A percentile compares a stretch with the other conserved stretches of the same genome.
Evolutionary conservation across 2,797 vertebrate genomes (phyloP).

Genomic region (Corythornis leucogaster): DNA sequence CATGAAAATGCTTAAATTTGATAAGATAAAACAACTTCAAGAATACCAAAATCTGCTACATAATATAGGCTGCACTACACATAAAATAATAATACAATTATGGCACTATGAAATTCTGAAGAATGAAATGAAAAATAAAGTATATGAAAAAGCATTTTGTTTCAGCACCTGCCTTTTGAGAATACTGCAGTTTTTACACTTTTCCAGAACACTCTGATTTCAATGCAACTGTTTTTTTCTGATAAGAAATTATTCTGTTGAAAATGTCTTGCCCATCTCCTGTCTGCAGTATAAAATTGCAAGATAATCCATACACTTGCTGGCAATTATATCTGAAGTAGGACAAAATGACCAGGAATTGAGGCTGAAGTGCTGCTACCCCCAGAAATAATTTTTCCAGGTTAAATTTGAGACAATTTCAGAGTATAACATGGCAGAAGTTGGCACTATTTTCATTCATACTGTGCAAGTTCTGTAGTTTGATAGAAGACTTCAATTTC

Average conservation of each 20-base stretch:
- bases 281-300: background rate
- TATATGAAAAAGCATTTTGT: background rate
- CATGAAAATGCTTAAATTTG: background rate
- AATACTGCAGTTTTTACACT: background rate
- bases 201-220: background rate
- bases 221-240: slow-evolving; percentile 27
- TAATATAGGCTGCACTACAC: background rate
- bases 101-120: background rate
- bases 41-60: background rate
- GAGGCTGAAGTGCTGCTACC: slow-evolving; percentile 29
- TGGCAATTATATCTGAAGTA: slow-evolving; percentile 33
- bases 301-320: slow-evolving; percentile 17
- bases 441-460: slow-evolving; percentile 38
- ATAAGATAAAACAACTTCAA: background rate
- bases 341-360: slow-evolving; percentile 12
- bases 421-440: slow-evolving; percentile 26
- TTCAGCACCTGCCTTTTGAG: background rate
- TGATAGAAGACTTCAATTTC: slow-evolving; percentile 65
- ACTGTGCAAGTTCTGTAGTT: slow-evolving; percentile 13
- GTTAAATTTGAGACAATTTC: slow-evolving; percentile 34
- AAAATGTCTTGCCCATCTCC: background rate
- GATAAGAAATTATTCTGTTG: slow-evolving; percentile 27
- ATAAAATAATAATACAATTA: background rate
- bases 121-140: background rate
- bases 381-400: slow-evolving; percentile 47